A percentile compares a stretch with the other conserved stretches of the same genome.
These are phyloP conservation scores for Pheosia tremula DNA, from an alignment of 2,888 invertebrate genomes.

Conservation along the genomic window DNA sequence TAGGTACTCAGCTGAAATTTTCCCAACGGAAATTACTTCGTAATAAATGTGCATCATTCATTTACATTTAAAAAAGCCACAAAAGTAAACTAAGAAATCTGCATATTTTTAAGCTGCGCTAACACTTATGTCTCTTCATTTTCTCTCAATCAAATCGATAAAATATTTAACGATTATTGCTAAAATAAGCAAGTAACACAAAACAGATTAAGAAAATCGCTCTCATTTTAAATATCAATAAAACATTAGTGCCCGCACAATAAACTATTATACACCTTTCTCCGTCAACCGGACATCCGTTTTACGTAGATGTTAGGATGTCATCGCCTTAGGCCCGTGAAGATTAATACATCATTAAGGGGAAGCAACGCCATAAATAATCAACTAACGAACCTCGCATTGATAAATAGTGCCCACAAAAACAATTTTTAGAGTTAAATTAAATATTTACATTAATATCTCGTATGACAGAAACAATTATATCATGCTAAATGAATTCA, in stretches of 20 bases:
- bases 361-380: constrained; percentile 39
- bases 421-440: constrained; percentile 28
- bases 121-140: no score
- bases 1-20: neutral
- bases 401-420: constrained; percentile 42
- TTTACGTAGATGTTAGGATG: constrained; percentile 59
- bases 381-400: constrained; percentile 38
- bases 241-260: constrained; percentile 39
- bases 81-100: no score
- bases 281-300: constrained; percentile 66
- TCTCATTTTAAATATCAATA: constrained; percentile 18
- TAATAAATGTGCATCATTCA: no score
- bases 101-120: no score
- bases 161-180: neutral
- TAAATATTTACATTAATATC: constrained; percentile 45
- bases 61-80: no score
- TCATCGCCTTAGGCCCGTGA: constrained; percentile 56
- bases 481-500: constrained; percentile 35
- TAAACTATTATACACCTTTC: constrained; percentile 68
- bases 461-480: constrained; percentile 42
- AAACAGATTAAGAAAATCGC: constrained; percentile 10
- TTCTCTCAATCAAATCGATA: neutral
- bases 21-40: no score
- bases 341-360: constrained; percentile 55
- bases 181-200: neutral